These are phyloP conservation scores for Bubo scandiacus DNA, from an alignment of 2,113 vertebrate species.

Conservation along the genomic window DNA sequence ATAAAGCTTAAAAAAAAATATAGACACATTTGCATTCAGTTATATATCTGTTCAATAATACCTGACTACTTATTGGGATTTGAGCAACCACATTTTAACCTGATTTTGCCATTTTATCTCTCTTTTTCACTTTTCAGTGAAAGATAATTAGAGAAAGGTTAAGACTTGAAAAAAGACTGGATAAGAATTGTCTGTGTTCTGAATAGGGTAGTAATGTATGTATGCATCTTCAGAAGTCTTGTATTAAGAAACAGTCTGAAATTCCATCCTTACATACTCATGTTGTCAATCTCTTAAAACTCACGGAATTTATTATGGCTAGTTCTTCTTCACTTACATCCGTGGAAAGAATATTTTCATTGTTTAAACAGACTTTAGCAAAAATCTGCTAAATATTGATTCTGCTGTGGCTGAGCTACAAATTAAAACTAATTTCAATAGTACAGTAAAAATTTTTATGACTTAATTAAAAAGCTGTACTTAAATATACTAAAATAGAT, in stretches of 20 bases:
- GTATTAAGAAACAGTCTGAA: neutral
- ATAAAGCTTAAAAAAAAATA: neutral
- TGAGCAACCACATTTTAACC: neutral
- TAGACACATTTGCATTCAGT: neutral
- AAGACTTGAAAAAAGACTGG: neutral
- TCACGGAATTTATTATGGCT: neutral
- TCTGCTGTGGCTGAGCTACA: neutral
- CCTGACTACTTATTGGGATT: neutral
- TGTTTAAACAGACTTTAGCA: neutral
- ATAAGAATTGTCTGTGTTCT: neutral
- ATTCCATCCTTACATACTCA: neutral
- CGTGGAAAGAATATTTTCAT: neutral
- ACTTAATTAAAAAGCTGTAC: neutral
- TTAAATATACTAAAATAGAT: neutral
- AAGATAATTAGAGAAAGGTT: neutral
- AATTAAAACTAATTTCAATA: neutral
- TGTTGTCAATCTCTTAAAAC: neutral
- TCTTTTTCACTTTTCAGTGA: neutral
- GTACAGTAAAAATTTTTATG: neutral
- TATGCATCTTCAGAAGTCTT: neutral
- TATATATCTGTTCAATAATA: neutral
- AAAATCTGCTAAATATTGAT: neutral
- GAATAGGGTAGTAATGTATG: neutral
- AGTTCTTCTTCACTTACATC: neutral
- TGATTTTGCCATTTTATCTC: neutral